Conservation (phyloP, 2,888 invertebrate genomes). For the Leucophenga maculata region DNA sequence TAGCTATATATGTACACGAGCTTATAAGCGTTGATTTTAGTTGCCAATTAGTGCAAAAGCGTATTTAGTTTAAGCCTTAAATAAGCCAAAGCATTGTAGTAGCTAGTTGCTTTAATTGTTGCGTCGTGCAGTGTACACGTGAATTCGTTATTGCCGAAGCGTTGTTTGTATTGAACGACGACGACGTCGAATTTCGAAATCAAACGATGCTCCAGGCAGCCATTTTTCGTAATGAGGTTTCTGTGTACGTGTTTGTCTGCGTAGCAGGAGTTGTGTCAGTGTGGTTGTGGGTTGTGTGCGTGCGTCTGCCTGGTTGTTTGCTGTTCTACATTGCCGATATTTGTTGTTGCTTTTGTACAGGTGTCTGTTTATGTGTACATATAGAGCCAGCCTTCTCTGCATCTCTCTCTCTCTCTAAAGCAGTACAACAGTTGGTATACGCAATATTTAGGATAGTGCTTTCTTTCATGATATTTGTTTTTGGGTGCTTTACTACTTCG, state of each 20-base stretch:
- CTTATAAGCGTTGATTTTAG: not conserved
- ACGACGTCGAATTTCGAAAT: not conserved
- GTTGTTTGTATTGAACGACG: not conserved
- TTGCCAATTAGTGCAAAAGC: not conserved
- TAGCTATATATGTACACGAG: not conserved
- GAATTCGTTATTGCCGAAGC: not conserved
- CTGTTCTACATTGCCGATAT: not conserved
- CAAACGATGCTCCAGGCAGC: constrained; percentile 39
- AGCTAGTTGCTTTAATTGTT: no score
- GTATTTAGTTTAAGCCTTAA: no score
- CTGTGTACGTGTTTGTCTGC: constrained; percentile 36
- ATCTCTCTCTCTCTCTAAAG: not conserved
- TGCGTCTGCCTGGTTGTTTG: constrained; percentile 15
- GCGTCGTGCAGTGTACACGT: not conserved
- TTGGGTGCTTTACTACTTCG: constrained; percentile 1
- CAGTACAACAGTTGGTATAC: not conserved
- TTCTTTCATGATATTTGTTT: not conserved
- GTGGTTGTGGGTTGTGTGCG: constrained; percentile 13
- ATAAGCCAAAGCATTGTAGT: no score
- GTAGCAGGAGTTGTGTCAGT: constrained; percentile 36
- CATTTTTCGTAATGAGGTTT: constrained; percentile 63
- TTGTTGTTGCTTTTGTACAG: not conserved
- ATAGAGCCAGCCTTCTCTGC: no score
- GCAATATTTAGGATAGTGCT: not conserved
- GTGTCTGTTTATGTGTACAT: not conserved